phyloP scores from a whole-genome alignment of 2,797 vertebrate species.

The Poliocrania exsul region DNA sequence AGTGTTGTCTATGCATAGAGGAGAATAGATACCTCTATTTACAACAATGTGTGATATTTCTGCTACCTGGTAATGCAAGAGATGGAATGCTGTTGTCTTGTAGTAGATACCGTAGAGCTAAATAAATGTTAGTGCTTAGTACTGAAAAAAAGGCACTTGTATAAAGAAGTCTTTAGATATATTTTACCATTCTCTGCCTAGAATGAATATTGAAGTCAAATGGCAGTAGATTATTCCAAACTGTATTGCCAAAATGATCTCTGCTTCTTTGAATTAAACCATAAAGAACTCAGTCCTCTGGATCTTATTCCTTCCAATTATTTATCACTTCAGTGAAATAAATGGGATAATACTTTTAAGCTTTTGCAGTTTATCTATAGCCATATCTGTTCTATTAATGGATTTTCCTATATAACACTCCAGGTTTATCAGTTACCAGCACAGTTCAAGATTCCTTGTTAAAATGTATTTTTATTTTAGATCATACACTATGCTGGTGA shows the following conservation, averaged over 20 bases:
- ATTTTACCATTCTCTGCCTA: background rate
- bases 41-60: background rate
- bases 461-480: background rate
- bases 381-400: background rate
- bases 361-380: background rate
- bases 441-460: background rate
- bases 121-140: background rate
- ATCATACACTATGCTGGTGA: background rate
- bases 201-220: background rate
- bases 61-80: background rate
- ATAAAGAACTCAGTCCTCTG: background rate
- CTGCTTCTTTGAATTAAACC: background rate
- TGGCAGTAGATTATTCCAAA: background rate
- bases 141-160: background rate
- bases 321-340: background rate
- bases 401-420: background rate
- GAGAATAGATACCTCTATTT: background rate
- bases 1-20: background rate
- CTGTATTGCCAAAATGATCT: background rate
- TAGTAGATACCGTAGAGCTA: background rate
- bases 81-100: background rate
- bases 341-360: background rate
- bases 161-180: background rate
- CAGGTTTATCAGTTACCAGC: background rate
- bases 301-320: background rate